Percentiles rank a stretch among this genome's conserved stretches.
Conservation (phyloP, 2,888 invertebrate genomes). For the Hybos culiciformis region DNA sequence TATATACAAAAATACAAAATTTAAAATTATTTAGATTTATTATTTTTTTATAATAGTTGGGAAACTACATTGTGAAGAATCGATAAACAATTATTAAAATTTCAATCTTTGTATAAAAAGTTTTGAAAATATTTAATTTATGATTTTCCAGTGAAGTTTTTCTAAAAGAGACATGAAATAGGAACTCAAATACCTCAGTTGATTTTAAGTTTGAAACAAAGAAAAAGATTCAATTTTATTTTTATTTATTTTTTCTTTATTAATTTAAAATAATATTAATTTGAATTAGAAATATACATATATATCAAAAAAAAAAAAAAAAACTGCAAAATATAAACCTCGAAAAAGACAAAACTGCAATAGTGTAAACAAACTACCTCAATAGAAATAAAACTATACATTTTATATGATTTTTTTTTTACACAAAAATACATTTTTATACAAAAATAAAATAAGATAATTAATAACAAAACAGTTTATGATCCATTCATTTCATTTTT, state of each 20-base stretch:
- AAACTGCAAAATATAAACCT: neutral
- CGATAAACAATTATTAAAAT: neutral
- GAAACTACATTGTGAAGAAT: neutral
- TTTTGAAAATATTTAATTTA: neutral
- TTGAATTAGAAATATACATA: neutral
- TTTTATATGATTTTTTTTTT: neutral
- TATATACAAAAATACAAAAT: neutral
- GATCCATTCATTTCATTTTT: too few relatives aligned
- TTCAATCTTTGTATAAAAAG: neutral
- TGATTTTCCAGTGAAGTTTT: neutral
- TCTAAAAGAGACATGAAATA: constrained; percentile 20
- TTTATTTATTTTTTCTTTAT: neutral
- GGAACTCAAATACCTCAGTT: constrained; percentile 35
- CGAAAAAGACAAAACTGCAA: constrained; percentile 18
- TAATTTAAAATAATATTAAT: neutral
- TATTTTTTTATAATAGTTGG: neutral
- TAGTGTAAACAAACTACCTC: constrained; percentile 36
- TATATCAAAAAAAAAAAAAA: neutral
- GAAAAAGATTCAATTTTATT: neutral
- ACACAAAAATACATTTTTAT: neutral
- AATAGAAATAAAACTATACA: constrained; percentile 14
- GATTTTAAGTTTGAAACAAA: neutral
- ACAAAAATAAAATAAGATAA: neutral
- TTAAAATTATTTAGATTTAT: neutral
- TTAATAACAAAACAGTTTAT: neutral